phyloP scores from a whole-genome alignment of 2,888 invertebrate genomes.

The Phanerotoma sp. region DNA sequence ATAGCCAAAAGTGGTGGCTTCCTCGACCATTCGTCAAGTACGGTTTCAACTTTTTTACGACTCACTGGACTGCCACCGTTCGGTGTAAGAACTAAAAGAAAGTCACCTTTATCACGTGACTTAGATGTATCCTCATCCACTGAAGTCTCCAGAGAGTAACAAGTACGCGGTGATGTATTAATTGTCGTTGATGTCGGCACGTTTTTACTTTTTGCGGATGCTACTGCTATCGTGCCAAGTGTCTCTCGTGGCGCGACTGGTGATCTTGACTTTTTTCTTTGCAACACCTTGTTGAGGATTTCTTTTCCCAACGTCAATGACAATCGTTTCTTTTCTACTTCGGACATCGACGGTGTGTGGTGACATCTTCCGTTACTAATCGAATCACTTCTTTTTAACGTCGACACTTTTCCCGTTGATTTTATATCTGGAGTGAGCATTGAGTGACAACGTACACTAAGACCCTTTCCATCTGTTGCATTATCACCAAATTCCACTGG shows the following conservation, averaged over 20 bases:
- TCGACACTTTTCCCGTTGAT: slow-evolving; percentile 24
- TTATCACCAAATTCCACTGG: slow-evolving; percentile 33
- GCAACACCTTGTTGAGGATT: slow-evolving; percentile 66
- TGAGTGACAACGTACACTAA: slow-evolving; percentile 54
- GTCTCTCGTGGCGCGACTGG: slow-evolving; percentile 49
- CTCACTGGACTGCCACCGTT: slow-evolving; percentile 43
- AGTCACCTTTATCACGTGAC: slow-evolving; percentile 53
- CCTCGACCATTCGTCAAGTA: slow-evolving; percentile 58
- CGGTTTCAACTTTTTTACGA: slow-evolving; percentile 52
- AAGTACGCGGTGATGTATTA: slow-evolving; percentile 57
- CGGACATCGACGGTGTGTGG: slow-evolving; percentile 57
- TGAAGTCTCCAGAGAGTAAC: slow-evolving; percentile 58
- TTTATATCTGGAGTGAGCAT: slow-evolving; percentile 43
- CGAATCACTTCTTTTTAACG: slow-evolving; percentile 44
- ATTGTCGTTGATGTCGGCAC: slow-evolving; percentile 22
- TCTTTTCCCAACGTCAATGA: slow-evolving; percentile 75
- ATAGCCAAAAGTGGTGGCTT: slow-evolving; percentile 49
- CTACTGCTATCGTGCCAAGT: slow-evolving; percentile 55
- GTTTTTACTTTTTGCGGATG: slow-evolving; percentile 44
- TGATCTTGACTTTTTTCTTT: slow-evolving; percentile 47
- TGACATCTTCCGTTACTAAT: slow-evolving; percentile 43
- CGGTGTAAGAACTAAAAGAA: slow-evolving; percentile 58
- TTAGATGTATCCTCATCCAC: slow-evolving; percentile 48
- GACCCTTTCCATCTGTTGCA: slow-evolving; percentile 37
- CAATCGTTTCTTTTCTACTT: slow-evolving; percentile 72